Base-by-base conservation (phyloP, 2,888 invertebrate genomes). In the Laothoe populi region DNA sequence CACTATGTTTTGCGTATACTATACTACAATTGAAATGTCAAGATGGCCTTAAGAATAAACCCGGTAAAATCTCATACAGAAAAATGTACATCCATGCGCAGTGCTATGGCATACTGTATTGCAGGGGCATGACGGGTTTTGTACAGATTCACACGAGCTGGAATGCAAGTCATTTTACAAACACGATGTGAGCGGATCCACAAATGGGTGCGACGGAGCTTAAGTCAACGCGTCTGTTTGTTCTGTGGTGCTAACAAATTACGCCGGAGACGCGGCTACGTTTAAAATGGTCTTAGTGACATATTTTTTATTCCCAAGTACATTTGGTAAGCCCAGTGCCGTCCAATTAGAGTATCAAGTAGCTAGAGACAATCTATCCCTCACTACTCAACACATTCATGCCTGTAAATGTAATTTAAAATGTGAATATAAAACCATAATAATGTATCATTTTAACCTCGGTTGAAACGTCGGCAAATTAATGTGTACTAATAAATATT, bases 131-230 rank as follows among this genome's bases (percentile, higher is more conserved):
- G 67, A 66, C 57, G 64, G 64, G 66, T 69, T 71, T 75, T 74
- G 70, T 69, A 73, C 67, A 69, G 73, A 75, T 73, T 71, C 74
- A 69, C 74, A 69, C 71, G 73, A 70, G 69, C 66, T 72, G 74
- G 73, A 76, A 81, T 77, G 77, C 75, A 71, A 73, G 72, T 75
- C 74, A 78, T 74, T 77, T 80, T 73, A 74, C 74, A 75, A 74
- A 78, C 70, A 72, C 75, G 74, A 74, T 72, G 70, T 65, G 69
- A 68, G 68, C 68, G 69, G 72, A 72, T 77, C 74, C 75, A 72
- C 75, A 77, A 79, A 78, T 78, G 79, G 74, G 68, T 71, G 70
- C 70, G 59, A 35, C 59, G 46, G 19, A 69, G 74, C 75, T 72
- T 72, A 71, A 77, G 78, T 80, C 74, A 73, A 74, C 75, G 69